A percentile compares a stretch with the other conserved stretches of the same genome.
These are phyloP conservation scores for Nephrotoma flavescens DNA, from an alignment of 2,888 invertebrate species.

Conservation along the genomic window DNA sequence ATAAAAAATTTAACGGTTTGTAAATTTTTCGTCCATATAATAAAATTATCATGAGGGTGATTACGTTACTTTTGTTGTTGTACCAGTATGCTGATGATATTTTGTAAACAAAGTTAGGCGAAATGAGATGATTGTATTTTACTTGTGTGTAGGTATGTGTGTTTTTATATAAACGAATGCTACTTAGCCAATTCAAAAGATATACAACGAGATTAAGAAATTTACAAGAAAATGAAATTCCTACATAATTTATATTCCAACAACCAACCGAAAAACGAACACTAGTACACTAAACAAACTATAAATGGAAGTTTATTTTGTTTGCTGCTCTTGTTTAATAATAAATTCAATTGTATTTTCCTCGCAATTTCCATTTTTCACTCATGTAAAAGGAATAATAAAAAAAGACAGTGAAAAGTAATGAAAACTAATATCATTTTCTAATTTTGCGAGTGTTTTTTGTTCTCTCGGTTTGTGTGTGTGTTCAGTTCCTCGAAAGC, in stretches of 20 bases:
- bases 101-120: background rate
- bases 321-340: background rate
- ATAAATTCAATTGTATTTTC: background rate
- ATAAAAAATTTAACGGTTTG: background rate
- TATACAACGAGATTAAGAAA: background rate
- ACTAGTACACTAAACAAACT: background rate
- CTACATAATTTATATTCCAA: background rate
- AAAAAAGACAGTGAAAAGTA: background rate
- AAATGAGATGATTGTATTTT: background rate
- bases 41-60: background rate
- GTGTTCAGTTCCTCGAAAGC: background rate
- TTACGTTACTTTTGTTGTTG: background rate
- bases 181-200: background rate
- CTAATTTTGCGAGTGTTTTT: background rate
- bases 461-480: background rate
- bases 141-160: background rate
- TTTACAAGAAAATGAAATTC: background rate
- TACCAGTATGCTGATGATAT: background rate
- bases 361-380: background rate
- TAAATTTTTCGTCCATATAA: background rate
- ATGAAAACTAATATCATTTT: background rate
- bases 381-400: background rate
- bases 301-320: background rate
- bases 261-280: background rate
- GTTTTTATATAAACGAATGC: background rate